Evolutionary conservation across 2,888 invertebrate species (phyloP), one percentile per base, ranked within the genome.

Genomic region (Synanthedon andrenaeformis): DNA sequence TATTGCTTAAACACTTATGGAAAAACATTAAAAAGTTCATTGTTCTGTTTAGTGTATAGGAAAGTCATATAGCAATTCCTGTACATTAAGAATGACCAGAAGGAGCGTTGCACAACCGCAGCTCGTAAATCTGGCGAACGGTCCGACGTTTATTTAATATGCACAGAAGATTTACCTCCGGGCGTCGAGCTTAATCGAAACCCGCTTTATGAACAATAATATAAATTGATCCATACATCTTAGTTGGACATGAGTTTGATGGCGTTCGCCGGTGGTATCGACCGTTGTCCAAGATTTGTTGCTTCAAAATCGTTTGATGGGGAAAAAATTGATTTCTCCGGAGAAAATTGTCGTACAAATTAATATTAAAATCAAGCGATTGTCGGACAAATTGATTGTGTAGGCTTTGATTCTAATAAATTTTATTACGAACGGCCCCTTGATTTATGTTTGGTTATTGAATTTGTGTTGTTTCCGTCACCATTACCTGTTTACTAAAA

Each of bases 111-210:
- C 70, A 62, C 65, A 72, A 53, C 54, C 54, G 71, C 66, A 65
- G 58, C 61, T 58, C 65, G 82, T 86, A 85, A 84, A 84, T 82
- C 79, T 67, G 67, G 65, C 60, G 66, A 73, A 69, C 75, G 74
- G 71, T 62, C 62, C 76, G 76, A 79, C 82, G 69, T 79, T 82
- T 76, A 82, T 83, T 85, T 83, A 83, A 85, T 82, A 84, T 77
- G 79, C 77, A 75, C 76, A 70, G 75, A 80, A 82, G 83, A 84
- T 85, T 85, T 83, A 86, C 79, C 75, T 77, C 70, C 71, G 69
- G 66, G 69, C 78, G 80, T 81, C 83, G 82, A 82, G 84, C 84
- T 82, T 80, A 85, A 85, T 83, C 73, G 81, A 69, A 69, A 67
- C 67, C 67, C 65, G 70, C 66, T 76, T 75, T 75, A 76, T 74